A percentile compares a stretch with the other conserved stretches of the same genome.
These are phyloP conservation scores for Hypothenemus hampei DNA, from an alignment of 1,140 invertebrate species.

Conservation along the genomic window DNA sequence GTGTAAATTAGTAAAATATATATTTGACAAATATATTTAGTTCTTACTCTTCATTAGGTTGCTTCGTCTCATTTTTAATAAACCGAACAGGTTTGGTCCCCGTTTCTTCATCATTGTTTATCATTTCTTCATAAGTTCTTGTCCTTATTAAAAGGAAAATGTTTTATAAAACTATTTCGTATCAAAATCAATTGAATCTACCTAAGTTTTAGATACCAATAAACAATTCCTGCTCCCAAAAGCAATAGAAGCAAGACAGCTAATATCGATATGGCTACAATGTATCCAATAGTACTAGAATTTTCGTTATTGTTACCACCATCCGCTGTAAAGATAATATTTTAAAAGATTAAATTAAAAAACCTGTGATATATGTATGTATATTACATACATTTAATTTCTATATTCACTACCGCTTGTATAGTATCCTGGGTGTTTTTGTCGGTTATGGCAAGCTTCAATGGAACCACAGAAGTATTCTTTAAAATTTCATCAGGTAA, in stretches of 20 bases:
- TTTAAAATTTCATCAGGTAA: slow-evolving; percentile 12
- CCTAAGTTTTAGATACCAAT: slow-evolving; percentile 36
- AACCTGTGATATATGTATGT: too few relatives aligned
- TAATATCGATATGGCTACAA: slow-evolving; percentile 38
- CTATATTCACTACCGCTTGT: slow-evolving; percentile 13
- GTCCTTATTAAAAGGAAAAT: background rate
- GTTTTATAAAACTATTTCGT: too few relatives aligned
- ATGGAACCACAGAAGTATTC: slow-evolving; percentile 5
- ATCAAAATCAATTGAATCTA: slow-evolving; percentile 6
- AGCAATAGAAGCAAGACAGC: slow-evolving; percentile 31
- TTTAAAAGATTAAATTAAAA: too few relatives aligned
- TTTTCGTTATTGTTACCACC: too few relatives aligned
- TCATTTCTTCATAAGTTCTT: slow-evolving; percentile 7
- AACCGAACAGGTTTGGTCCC: background rate
- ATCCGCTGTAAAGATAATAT: too few relatives aligned
- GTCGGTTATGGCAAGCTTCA: slow-evolving; percentile 15
- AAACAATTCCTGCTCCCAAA: slow-evolving; percentile 31
- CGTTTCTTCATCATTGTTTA: background rate
- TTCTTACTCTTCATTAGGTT: background rate
- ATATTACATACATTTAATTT: too few relatives aligned
- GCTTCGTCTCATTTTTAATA: slow-evolving; percentile 9
- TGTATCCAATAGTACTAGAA: too few relatives aligned
- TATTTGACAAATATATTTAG: background rate
- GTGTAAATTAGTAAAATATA: background rate
- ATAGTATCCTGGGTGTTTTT: slow-evolving; percentile 6